Percentiles rank a stretch among this genome's conserved stretches.
Evolutionary conservation across 2,797 vertebrate genomes (phyloP).

Genomic region (Syndactyla subalaris): DNA sequence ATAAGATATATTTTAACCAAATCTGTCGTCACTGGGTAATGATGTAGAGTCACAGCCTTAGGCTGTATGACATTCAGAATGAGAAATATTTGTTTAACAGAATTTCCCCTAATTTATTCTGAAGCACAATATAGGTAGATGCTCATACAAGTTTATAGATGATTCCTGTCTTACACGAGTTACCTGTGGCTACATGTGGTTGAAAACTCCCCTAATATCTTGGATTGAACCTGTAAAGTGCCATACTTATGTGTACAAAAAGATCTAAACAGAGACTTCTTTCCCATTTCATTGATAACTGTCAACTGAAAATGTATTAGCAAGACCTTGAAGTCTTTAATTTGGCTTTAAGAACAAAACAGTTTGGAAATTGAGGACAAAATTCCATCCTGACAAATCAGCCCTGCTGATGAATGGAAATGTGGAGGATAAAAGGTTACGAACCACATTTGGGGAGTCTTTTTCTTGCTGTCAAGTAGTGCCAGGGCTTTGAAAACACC

Average conservation of each 20-base stretch:
- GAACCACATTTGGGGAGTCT: fast-evolving
- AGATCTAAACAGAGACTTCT: not conserved
- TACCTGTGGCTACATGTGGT: not conserved
- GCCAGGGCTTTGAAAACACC: not conserved
- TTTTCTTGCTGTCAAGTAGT: not conserved
- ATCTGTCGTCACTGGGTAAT: not conserved
- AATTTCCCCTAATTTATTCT: not conserved
- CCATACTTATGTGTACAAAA: not conserved
- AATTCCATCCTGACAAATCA: not conserved
- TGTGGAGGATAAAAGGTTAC: not conserved
- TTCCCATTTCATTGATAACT: not conserved
- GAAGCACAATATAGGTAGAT: not conserved
- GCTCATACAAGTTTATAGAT: not conserved
- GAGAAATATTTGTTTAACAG: not conserved
- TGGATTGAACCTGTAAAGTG: not conserved
- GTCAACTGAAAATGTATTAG: not conserved
- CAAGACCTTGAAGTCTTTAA: not conserved
- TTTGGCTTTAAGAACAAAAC: not conserved
- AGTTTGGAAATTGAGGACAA: not conserved
- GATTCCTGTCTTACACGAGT: not conserved
- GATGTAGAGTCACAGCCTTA: not conserved
- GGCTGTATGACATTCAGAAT: not conserved
- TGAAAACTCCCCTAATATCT: not conserved
- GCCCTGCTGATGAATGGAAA: not conserved
- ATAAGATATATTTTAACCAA: conserved; percentile 5